Evolutionary conservation across 2,797 vertebrate genomes (phyloP).

Genomic region (Phrynocephalus vlangalii): DNA sequence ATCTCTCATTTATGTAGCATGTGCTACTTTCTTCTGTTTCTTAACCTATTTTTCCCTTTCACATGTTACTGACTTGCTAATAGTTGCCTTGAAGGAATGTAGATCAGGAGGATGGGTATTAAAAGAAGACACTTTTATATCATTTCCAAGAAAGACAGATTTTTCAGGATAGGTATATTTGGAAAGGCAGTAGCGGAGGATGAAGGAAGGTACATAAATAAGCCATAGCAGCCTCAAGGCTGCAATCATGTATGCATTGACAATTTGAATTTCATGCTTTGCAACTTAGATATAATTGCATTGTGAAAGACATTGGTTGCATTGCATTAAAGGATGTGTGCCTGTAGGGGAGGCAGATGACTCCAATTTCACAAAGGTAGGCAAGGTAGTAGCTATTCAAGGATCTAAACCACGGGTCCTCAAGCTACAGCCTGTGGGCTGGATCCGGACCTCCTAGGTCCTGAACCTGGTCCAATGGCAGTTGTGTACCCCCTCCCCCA

Average conservation of each 20-base stretch:
- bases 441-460: too few species aligned
- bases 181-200: background rate
- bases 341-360: too few species aligned
- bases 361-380: background rate
- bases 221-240: conserved; percentile 62
- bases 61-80: background rate
- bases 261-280: conserved; percentile 66
- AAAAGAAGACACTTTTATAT: conserved; percentile 6
- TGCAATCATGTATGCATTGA: conserved; percentile 65
- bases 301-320: conserved; percentile 31
- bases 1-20: background rate
- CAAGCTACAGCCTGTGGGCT: too few species aligned
- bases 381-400: background rate
- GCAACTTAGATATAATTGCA: conserved; percentile 50
- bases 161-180: conserved; percentile 4
- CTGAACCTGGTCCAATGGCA: too few species aligned
- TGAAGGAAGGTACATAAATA: conserved; percentile 56
- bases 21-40: background rate
- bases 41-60: background rate
- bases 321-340: conserved; percentile 41
- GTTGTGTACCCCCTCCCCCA: too few species aligned
- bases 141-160: background rate
- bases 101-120: background rate
- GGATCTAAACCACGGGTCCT: background rate
- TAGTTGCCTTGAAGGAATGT: background rate